These are phyloP conservation scores for Ophonus ardosiacus DNA, from an alignment of 2,888 invertebrate genomes.

Conservation along the genomic window DNA sequence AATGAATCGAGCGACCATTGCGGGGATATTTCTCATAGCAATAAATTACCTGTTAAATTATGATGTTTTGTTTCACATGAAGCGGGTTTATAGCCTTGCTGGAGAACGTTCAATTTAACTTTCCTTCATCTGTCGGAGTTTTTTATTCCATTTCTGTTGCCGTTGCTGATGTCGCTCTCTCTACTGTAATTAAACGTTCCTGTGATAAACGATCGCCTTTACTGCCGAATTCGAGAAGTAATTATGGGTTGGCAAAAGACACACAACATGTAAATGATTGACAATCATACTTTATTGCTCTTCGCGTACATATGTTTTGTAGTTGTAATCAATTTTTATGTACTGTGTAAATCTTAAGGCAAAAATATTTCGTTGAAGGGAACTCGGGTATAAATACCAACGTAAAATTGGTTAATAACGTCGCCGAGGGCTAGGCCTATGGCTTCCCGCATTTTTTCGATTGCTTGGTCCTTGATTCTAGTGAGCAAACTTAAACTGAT, in stretches of 20 bases:
- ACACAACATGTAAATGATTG: slow-evolving; percentile 22
- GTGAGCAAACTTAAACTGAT: too few species aligned
- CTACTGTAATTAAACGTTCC: slow-evolving; percentile 36
- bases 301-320: neutral
- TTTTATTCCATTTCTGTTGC: slow-evolving; percentile 29
- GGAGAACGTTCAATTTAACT: slow-evolving; percentile 53
- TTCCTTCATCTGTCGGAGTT: slow-evolving; percentile 40
- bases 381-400: neutral
- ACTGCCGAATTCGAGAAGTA: slow-evolving; percentile 35
- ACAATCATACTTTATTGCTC: slow-evolving; percentile 16
- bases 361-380: neutral
- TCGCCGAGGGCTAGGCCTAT: neutral
- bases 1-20: slow-evolving; percentile 37
- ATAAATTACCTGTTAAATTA: slow-evolving; percentile 61
- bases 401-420: neutral
- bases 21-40: slow-evolving; percentile 39
- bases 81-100: slow-evolving; percentile 45
- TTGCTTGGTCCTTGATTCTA: neutral
- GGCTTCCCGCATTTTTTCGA: neutral
- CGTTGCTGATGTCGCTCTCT: slow-evolving; percentile 29
- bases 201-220: slow-evolving; percentile 45
- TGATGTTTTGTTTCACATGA: slow-evolving; percentile 59
- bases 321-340: slow-evolving; percentile 16
- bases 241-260: neutral
- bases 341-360: neutral